Conservation (phyloP, 2,113 vertebrate species). For the Seriola quinqueradiata region DNA sequence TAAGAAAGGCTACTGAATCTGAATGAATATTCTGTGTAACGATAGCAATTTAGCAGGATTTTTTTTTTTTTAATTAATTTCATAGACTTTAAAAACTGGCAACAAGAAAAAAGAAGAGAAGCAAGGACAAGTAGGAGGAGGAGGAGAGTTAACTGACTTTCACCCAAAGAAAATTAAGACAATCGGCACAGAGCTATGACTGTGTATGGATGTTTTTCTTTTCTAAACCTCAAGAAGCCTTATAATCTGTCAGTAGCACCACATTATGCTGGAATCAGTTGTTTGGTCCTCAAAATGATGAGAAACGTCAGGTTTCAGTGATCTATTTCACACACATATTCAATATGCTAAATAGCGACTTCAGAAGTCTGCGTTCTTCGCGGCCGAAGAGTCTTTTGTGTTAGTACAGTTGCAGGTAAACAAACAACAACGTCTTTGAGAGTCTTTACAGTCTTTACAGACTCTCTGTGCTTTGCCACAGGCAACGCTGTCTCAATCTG, state of each 20-base stretch:
- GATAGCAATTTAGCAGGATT: slow-evolving; percentile 9
- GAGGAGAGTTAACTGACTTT: neutral
- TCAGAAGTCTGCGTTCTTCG: slow-evolving; percentile 44
- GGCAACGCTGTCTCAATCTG: slow-evolving; percentile 44
- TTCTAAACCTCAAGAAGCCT: neutral
- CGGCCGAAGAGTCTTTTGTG: slow-evolving; percentile 32
- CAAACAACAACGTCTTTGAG: slow-evolving; percentile 29
- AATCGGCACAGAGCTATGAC: neutral
- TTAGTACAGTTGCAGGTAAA: slow-evolving; percentile 55
- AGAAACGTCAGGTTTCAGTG: neutral
- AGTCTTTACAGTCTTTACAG: slow-evolving; percentile 51
- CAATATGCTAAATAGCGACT: slow-evolving; percentile 43
- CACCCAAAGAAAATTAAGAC: neutral
- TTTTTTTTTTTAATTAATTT: too few species aligned
- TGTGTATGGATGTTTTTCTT: neutral
- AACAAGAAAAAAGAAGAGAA: slow-evolving; percentile 29
- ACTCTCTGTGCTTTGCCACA: slow-evolving; percentile 40
- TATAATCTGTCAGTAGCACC: neutral
- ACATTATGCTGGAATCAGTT: slow-evolving; percentile 1
- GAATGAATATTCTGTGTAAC: slow-evolving; percentile 2
- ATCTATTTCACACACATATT: slow-evolving; percentile 26
- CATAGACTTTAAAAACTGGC: slow-evolving; percentile 14
- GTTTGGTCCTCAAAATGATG: slow-evolving; percentile 12
- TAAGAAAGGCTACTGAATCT: neutral
- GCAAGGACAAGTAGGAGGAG: slow-evolving; percentile 11